Conservation (phyloP, 2,113 vertebrate species). For the Amia ocellicauda region DNA sequence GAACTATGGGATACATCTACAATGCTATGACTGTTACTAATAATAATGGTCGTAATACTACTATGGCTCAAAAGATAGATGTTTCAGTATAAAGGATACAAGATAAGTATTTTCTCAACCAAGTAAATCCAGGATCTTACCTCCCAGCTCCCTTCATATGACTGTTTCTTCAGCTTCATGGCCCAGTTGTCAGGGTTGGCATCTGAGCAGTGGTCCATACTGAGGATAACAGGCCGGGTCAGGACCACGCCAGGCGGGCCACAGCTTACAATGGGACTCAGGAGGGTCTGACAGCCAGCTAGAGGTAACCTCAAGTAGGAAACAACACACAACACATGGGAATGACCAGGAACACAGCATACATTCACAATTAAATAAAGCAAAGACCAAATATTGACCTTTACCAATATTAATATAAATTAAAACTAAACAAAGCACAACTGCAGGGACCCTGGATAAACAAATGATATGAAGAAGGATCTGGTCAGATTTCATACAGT, state of each 20-base stretch:
- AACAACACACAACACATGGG: conserved; percentile 14
- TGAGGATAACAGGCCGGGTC: conserved; percentile 89
- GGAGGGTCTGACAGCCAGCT: conserved; percentile 91
- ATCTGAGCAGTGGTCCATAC: conserved; percentile 95
- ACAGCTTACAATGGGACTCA: conserved; percentile 95
- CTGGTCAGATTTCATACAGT: too few species aligned
- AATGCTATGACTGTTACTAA: too few species aligned
- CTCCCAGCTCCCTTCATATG: conserved; percentile 94
- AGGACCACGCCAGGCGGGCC: conserved; percentile 95
- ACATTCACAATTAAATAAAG: background rate
- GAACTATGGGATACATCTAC: too few species aligned
- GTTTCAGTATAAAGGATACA: too few species aligned
- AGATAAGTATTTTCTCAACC: too few species aligned
- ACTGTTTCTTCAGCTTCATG: conserved; percentile 93
- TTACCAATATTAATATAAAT: too few species aligned
- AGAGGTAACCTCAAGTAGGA: conserved; percentile 80
- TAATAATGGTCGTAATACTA: too few species aligned
- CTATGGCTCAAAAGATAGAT: too few species aligned
- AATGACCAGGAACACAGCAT: background rate
- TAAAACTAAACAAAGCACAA: too few species aligned
- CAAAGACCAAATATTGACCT: background rate
- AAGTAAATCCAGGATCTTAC: conserved; percentile 58
- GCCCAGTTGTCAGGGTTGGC: conserved; percentile 92
- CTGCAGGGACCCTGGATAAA: too few species aligned
- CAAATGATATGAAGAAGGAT: too few species aligned